Conservation (phyloP, 2,797 vertebrate genomes). For the Odontamblyopus rebecca region DNA sequence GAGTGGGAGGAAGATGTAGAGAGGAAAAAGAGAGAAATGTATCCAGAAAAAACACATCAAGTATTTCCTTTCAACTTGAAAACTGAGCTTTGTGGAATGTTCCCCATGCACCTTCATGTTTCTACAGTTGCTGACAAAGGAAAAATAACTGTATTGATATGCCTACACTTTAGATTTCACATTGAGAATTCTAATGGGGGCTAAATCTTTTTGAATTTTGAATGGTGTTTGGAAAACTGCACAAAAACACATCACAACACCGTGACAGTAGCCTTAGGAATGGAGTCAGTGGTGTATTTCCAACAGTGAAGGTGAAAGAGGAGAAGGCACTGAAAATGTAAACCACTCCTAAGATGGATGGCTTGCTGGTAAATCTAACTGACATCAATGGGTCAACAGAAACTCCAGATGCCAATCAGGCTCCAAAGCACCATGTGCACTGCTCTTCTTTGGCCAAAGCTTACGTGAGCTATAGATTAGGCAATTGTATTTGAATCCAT, state of each 20-base stretch:
- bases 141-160: neutral
- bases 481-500: neutral
- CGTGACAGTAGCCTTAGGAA: neutral
- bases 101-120: neutral
- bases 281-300: neutral
- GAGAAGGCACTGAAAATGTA: neutral
- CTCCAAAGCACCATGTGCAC: neutral
- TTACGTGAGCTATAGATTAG: neutral
- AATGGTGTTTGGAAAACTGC: neutral
- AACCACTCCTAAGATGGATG: neutral
- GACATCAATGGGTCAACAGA: neutral
- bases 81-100: neutral
- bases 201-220: neutral
- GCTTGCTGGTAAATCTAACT: neutral
- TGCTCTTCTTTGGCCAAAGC: neutral
- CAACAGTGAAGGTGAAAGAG: neutral
- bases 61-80: constrained; percentile 9
- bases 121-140: neutral
- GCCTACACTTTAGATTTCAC: neutral
- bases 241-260: neutral
- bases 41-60: constrained; percentile 23
- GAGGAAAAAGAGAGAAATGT: constrained; percentile 39
- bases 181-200: neutral
- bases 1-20: constrained; percentile 20
- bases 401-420: neutral